Base-by-base conservation (phyloP, 2,888 invertebrate genomes). In the Agonum fuliginosum region DNA sequence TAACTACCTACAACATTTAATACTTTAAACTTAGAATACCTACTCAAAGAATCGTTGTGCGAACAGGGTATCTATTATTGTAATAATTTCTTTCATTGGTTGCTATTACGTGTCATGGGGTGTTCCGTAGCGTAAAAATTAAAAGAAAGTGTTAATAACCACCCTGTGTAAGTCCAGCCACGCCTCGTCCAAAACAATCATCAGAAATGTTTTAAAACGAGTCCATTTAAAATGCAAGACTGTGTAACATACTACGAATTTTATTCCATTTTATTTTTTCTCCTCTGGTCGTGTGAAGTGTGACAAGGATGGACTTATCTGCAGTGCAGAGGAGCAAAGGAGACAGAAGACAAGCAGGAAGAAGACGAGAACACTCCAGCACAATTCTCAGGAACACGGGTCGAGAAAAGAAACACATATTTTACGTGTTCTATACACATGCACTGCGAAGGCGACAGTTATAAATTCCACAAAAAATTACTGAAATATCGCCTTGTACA, bases 381-480 rank as follows among this genome's bases (percentile, higher is more conserved):
- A 41, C 22, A 67, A 67, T 67, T 67, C 41, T 41, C 41, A 30
- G 22, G n/a, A 20, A 41, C 67, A 12, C 67, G 22, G 41, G 24
- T n/a, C 37, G 22, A 4, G 41, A 22, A 72, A 54, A 12, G 54
- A 54, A 72, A 51, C 72, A 72, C 54, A 72, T 72, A 72, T 72
- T 72, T 72, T 54, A 72, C 72, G 72, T 72, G 72, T 72, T 72
- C 41, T 67, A 67, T 67, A 72, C 54, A 72, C 72, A 72, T 72
- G 14, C 72, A 34, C 37, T 54, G 72, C 54, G 72, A 72, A 51
- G 54, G 72, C 54, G 72, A 72, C 72, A 72, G 72, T 72, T 72
- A 72, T 72, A 72, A 72, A 72, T 72, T 72, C 54, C 72, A 30
- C 71, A 71, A 72, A 72, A 72, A 72, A 72, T 72, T 54, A 72